phyloP scores from a whole-genome alignment of 1,140 invertebrate genomes.

The Rhynchophorus ferrugineus region DNA sequence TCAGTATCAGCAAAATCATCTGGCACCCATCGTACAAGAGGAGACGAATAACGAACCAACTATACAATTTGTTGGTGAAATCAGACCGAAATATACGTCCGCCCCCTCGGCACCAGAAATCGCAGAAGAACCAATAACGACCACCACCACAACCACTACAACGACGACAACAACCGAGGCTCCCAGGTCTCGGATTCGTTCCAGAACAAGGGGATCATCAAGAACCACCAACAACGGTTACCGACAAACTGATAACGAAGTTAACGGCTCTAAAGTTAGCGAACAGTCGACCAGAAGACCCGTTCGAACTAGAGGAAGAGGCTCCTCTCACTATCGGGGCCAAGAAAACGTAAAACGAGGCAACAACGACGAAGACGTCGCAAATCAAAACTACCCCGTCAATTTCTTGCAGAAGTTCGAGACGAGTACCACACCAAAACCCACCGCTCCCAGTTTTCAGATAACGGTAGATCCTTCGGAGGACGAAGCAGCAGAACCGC shows the following conservation, averaged over 20 bases:
- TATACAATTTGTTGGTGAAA: conserved; percentile 36
- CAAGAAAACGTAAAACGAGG: conserved; percentile 28
- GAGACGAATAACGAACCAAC: conserved; percentile 10
- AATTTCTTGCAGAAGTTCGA: conserved; percentile 28
- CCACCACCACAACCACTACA: no score
- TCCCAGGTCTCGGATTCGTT: conserved; percentile 24
- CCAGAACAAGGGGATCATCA: conserved; percentile 28
- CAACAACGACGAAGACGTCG: conserved; percentile 29
- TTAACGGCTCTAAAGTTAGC: conserved; percentile 10
- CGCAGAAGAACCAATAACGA: conserved; percentile 10
- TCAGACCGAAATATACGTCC: conserved; percentile 33
- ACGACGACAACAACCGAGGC: no score
- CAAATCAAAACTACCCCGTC: conserved; percentile 35
- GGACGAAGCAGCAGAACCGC: conserved; percentile 8
- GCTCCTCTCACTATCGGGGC: conserved; percentile 30
- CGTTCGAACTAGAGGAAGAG: conserved; percentile 24
- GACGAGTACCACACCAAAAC: conserved; percentile 11
- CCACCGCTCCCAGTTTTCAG: conserved; percentile 29
- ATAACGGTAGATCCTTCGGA: conserved; percentile 35
- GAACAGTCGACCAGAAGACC: conserved; percentile 26
- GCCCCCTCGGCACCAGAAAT: neutral
- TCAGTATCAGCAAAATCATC: conserved; percentile 22
- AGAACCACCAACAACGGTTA: conserved; percentile 10
- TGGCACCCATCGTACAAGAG: conserved; percentile 1
- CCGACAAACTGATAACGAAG: conserved; percentile 16